Percentiles rank a stretch among this genome's conserved stretches.
These are phyloP conservation scores for Helicoverpa armigera DNA, from an alignment of 1,140 invertebrate species.

Conservation along the genomic window DNA sequence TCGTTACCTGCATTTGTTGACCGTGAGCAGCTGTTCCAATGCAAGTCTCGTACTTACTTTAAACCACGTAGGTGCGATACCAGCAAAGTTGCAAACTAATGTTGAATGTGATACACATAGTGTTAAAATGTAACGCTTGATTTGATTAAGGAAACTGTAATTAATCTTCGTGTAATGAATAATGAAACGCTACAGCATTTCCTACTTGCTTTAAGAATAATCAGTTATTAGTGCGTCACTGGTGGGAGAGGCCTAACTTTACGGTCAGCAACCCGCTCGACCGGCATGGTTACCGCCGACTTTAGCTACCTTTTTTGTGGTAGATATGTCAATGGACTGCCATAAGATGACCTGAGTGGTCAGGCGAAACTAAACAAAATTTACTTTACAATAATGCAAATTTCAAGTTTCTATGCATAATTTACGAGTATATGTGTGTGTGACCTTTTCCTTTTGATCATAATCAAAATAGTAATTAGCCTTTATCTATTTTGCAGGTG, in stretches of 20 bases:
- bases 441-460: neutral
- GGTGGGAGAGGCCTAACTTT: conserved; percentile 6
- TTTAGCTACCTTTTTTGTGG: conserved; percentile 12
- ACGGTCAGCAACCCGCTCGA: conserved; percentile 8
- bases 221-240: conserved; percentile 5
- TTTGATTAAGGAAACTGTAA: conserved; percentile 34
- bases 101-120: conserved; percentile 5
- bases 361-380: neutral
- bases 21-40: neutral
- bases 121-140: conserved; percentile 41
- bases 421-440: no score
- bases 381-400: neutral
- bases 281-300: neutral
- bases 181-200: conserved; percentile 36
- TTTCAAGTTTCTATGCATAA: neutral
- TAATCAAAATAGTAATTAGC: neutral
- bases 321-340: conserved; percentile 10
- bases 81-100: neutral
- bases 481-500: conserved; percentile 67
- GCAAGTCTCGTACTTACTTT: neutral
- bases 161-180: conserved; percentile 44
- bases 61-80: neutral
- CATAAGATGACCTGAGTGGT: neutral
- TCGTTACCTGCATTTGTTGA: conserved; percentile 5
- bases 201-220: conserved; percentile 28